Evolutionary conservation across 2,113 vertebrate genomes (phyloP).

Genomic region (Ciconia boyciana): DNA sequence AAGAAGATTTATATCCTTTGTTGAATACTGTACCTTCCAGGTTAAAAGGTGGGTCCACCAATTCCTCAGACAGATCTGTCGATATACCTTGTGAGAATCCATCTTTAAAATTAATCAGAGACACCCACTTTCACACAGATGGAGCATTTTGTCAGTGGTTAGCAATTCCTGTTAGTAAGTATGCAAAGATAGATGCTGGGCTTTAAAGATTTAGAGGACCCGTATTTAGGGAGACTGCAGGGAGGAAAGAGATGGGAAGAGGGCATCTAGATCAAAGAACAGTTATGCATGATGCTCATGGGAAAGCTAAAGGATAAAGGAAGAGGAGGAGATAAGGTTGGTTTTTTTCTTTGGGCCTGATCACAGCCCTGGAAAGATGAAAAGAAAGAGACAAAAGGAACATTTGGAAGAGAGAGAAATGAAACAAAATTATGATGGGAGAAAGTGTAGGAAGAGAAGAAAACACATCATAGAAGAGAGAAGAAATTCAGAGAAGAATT

Average conservation of each 20-base stretch:
- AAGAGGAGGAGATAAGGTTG: not conserved
- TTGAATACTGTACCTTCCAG: slow-evolving; percentile 73
- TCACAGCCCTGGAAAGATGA: slow-evolving; percentile 4
- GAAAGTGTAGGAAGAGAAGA: slow-evolving; percentile 2
- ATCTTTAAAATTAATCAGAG: slow-evolving; percentile 81
- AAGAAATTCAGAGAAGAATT: not conserved
- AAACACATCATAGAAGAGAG: not conserved
- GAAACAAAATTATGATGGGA: not conserved
- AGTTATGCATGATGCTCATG: not conserved
- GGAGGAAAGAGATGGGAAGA: slow-evolving; percentile 37
- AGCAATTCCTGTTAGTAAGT: slow-evolving; percentile 80
- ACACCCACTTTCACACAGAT: slow-evolving; percentile 78
- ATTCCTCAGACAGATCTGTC: slow-evolving; percentile 75
- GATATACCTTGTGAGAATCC: slow-evolving; percentile 79
- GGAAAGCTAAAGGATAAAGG: not conserved
- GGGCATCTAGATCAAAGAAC: not conserved
- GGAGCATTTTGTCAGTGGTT: slow-evolving; percentile 72
- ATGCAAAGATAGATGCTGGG: slow-evolving; percentile 65
- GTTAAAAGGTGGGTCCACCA: slow-evolving; percentile 73
- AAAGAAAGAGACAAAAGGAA: slow-evolving; percentile 18
- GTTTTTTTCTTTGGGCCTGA: not conserved
- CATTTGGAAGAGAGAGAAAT: slow-evolving; percentile 19
- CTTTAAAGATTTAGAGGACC: slow-evolving; percentile 57
- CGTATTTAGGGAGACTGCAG: not conserved
- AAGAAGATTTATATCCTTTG: slow-evolving; percentile 47